Conservation (phyloP, 2,888 invertebrate species). For the Merodon equestris region DNA sequence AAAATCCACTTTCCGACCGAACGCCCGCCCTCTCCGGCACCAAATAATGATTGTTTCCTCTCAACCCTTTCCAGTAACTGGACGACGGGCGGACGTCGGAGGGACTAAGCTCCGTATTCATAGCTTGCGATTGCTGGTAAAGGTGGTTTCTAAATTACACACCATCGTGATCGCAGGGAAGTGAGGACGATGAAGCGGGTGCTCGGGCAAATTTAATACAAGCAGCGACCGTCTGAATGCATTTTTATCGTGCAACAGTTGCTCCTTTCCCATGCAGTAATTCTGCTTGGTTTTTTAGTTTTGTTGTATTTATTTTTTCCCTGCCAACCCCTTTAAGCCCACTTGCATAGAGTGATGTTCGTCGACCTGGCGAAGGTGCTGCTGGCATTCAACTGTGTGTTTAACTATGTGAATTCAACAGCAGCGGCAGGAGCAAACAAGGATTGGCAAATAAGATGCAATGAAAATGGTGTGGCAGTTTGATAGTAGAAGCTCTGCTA, state of each 20-base stretch:
- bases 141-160: conserved; percentile 62
- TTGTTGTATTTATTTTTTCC: too few species aligned
- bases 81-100: conserved; percentile 4
- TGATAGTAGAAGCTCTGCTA: not conserved
- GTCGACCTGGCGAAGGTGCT: conserved; percentile 6
- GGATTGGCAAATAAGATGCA: conserved; percentile 64
- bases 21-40: not conserved
- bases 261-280: conserved; percentile 66
- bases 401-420: conserved; percentile 38
- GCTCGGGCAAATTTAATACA: conserved; percentile 51
- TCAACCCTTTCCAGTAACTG: too few species aligned
- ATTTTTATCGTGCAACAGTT: conserved; percentile 70
- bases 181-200: not conserved
- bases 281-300: too few species aligned
- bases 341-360: conserved; percentile 8
- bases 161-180: conserved; percentile 14
- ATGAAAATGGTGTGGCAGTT: conserved; percentile 14
- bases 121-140: conserved; percentile 1
- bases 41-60: not conserved
- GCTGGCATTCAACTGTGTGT: conserved; percentile 25
- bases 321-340: conserved; percentile 30
- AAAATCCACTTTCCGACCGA: conserved; percentile 14
- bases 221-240: conserved; percentile 54
- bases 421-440: conserved; percentile 40
- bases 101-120: not conserved